Conservation (phyloP, 1,140 invertebrate genomes). For the Steinernema khuongi region DNA sequence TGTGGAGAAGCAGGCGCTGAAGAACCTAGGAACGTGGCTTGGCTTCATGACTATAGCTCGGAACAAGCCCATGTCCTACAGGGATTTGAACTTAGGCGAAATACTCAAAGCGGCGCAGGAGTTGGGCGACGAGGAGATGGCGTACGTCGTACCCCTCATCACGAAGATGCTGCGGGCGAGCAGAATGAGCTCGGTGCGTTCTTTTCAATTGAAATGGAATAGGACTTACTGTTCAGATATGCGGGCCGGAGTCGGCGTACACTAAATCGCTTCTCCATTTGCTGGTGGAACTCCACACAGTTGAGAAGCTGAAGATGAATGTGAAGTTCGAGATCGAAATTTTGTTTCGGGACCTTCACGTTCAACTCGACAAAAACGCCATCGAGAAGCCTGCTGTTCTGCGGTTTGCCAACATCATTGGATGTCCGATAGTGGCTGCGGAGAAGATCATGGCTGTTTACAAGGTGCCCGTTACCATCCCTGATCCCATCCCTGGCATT, state of each 20-base stretch:
- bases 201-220: not conserved
- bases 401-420: not conserved
- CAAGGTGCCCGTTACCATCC: not conserved
- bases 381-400: too few relatives aligned
- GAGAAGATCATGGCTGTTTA: not conserved
- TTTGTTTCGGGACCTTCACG: not conserved
- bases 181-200: not conserved
- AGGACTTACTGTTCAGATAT: not conserved
- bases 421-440: not conserved
- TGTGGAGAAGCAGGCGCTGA: constrained; percentile 80
- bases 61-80: constrained; percentile 69
- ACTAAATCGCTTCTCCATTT: not conserved
- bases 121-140: not conserved
- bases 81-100: not conserved
- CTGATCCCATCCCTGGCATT: not conserved
- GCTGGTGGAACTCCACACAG: not conserved
- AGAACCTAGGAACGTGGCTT: constrained; percentile 95
- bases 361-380: not conserved
- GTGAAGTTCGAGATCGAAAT: constrained; percentile 11
- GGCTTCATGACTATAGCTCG: constrained; percentile 88
- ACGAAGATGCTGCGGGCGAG: not conserved
- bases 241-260: constrained; percentile 1
- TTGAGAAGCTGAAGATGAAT: not conserved
- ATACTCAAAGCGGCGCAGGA: not conserved
- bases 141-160: not conserved